Evolutionary conservation across 2,888 invertebrate genomes (phyloP), one percentile per base, ranked within the genome.

Genomic region (Brenthis daphne): DNA sequence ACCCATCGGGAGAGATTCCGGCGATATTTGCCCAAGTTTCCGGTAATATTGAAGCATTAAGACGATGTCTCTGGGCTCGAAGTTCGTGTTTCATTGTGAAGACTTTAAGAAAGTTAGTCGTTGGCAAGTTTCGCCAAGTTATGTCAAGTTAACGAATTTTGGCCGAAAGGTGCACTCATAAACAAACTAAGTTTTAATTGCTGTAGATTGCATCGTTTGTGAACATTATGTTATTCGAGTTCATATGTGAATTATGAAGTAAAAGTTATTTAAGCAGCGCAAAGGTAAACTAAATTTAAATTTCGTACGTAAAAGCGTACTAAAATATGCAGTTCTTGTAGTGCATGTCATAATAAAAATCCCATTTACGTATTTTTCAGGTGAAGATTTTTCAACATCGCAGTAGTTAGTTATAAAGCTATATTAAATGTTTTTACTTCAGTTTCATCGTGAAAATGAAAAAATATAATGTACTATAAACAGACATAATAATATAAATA

Each of bases 111-210:
- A 68, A 65, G 64, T 65, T 67, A 51, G 65, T 43, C 51, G 56
- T 67, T 55, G 55, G 37, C 43, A 70, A 72, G 70, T 67, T 67
- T 50, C 48, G 58, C 63, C 72, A 72, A 72, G 67, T 72, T 68
- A 48, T 64, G 57, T 67, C 65, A 68, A 72, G 67, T 68, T 67
- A 65, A 72, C 79, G 78, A 84, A 85, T 85, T 87, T 87, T 77
- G 83, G 85, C 76, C 79, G 82, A 88, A 89, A 88, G 89, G 86
- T 89, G 90, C 86, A 85, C 84, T 87, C 85, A 82, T 88, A 88
- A 86, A 90, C 88, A 87, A 86, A 88, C 80, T 75, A 90, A 90
- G 88, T 91, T 90, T 90, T 90, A 90, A 91, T 90, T 90, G 88
- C 86, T 65, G 67, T 67, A 58, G 84, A 87, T 88, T 85, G 86